Conservation (phyloP, 2,113 vertebrate species). For the Epinephelus moara region DNA sequence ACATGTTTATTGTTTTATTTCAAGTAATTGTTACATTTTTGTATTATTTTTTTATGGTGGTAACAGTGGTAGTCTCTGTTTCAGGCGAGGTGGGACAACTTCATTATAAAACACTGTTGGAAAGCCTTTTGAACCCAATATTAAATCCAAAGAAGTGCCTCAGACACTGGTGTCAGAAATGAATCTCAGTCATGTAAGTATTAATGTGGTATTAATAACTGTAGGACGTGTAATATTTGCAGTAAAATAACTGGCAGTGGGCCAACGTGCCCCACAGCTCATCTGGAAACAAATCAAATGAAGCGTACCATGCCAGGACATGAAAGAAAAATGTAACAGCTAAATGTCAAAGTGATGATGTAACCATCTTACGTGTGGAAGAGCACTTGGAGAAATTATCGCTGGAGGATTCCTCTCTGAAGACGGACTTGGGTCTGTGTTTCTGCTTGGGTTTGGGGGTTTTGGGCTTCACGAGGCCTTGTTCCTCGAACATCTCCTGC, state of each 20-base stretch:
- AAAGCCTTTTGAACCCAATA: background rate
- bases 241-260: background rate
- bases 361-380: slow-evolving; percentile 86
- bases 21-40: too few relatives aligned
- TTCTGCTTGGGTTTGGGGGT: slow-evolving; percentile 89
- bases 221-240: too few relatives aligned
- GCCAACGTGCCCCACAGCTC: background rate
- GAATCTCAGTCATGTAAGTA: background rate
- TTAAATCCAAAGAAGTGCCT: background rate
- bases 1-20: background rate
- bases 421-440: slow-evolving; percentile 90
- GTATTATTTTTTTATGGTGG: too few relatives aligned
- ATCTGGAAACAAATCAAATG: background rate
- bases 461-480: slow-evolving; percentile 90
- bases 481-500: slow-evolving; percentile 94
- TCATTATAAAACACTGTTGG: background rate
- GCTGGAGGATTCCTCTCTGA: slow-evolving; percentile 90
- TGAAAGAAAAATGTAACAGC: background rate
- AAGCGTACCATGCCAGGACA: background rate
- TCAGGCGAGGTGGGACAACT: background rate
- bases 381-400: slow-evolving; percentile 89
- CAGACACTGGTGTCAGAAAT: background rate
- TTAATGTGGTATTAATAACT: background rate
- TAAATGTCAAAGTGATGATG: slow-evolving; percentile 23
- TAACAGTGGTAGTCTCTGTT: background rate